A percentile compares a stretch with the other conserved stretches of the same genome.
These are phyloP conservation scores for Erebia palarica DNA, from an alignment of 2,888 invertebrate species.

Conservation along the genomic window DNA sequence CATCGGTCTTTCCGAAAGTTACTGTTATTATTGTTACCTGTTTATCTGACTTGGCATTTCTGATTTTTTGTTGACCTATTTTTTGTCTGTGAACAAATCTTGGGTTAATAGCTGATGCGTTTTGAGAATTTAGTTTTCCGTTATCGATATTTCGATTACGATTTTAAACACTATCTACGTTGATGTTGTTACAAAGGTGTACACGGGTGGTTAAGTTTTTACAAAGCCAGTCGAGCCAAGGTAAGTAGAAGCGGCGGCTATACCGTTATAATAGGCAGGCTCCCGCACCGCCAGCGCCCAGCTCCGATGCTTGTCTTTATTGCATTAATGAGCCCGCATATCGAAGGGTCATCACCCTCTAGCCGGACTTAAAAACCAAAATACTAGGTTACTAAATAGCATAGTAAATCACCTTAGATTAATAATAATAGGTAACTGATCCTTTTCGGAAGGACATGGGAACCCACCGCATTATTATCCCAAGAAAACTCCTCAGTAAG, in stretches of 20 bases:
- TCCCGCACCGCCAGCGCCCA: conserved; percentile 46
- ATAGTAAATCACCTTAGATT: not conserved
- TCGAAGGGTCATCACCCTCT: conserved; percentile 56
- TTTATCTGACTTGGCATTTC: conserved; percentile 29
- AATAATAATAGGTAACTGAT: not conserved
- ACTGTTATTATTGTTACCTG: conserved; percentile 56
- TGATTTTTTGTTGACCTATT: conserved; percentile 20
- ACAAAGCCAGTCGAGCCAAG: conserved; percentile 39
- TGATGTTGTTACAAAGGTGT: conserved; percentile 7
- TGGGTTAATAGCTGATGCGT: conserved; percentile 7
- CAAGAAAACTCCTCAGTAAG: too few species aligned
- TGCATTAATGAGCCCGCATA: conserved; percentile 67
- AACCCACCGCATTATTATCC: too few species aligned
- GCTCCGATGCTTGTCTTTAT: conserved; percentile 54
- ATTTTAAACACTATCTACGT: not conserved
- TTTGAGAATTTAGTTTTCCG: conserved; percentile 1
- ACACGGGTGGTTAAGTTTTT: conserved; percentile 32
- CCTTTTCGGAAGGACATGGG: not conserved
- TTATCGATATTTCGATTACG: conserved; percentile 3
- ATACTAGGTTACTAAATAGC: conserved; percentile 16
- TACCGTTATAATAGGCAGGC: conserved; percentile 55
- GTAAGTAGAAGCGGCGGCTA: conserved; percentile 41
- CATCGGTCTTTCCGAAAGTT: conserved; percentile 49
- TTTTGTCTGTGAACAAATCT: conserved; percentile 16
- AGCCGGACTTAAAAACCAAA: conserved; percentile 49